Evolutionary conservation across 1,140 invertebrate species (phyloP).

Genomic region (Mizuhopecten yessoensis): DNA sequence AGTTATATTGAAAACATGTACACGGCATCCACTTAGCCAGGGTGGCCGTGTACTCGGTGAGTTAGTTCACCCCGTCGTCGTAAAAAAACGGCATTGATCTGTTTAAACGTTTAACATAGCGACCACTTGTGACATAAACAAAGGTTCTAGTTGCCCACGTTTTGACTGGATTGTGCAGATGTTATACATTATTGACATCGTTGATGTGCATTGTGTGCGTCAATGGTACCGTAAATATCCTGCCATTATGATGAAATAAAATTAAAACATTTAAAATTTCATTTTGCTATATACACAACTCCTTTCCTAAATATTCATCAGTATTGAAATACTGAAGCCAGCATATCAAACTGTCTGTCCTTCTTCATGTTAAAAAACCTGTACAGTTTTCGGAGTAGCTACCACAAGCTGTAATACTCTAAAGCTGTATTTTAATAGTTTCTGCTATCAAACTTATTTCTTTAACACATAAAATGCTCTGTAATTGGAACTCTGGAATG

Average conservation of each 20-base stretch:
- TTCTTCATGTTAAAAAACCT: background rate
- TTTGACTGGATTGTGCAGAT: background rate
- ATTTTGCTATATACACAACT: background rate
- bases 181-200: conserved; percentile 16
- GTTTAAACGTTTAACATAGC: conserved; percentile 17
- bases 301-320: background rate
- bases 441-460: background rate
- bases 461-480: background rate
- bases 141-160: conserved; percentile 17
- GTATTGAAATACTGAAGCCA: too few relatives aligned
- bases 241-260: background rate
- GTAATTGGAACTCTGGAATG: background rate
- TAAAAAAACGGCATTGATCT: conserved; percentile 16
- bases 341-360: background rate
- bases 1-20: conserved; percentile 31
- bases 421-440: background rate
- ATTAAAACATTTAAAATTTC: background rate
- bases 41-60: background rate
- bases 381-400: background rate
- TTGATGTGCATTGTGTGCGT: background rate
- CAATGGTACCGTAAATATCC: background rate
- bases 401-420: background rate
- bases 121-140: conserved; percentile 38
- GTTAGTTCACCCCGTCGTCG: background rate
- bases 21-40: background rate